Percentiles rank a stretch among this genome's conserved stretches.
Evolutionary conservation across 2,113 vertebrate genomes (phyloP).

Genomic region (Psittacara wagleri): DNA sequence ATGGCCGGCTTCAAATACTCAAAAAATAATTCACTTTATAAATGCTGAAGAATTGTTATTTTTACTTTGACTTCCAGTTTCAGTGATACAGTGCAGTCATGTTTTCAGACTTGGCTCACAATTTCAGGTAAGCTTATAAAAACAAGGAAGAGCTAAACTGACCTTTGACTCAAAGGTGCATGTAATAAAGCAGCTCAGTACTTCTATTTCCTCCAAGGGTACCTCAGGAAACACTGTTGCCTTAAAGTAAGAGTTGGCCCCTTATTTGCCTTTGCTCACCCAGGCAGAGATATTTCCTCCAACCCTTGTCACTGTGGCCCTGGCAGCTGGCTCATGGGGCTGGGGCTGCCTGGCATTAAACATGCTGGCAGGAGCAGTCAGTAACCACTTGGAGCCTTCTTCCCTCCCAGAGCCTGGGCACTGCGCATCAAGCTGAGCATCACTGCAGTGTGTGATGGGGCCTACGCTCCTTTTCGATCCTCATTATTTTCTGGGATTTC

Average conservation of each 20-base stretch:
- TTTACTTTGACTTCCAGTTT: neutral
- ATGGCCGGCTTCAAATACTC: neutral
- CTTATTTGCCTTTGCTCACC: neutral
- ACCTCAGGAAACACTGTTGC: accelerated
- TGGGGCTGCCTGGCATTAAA: neutral
- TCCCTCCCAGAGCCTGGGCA: neutral
- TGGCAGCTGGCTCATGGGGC: neutral
- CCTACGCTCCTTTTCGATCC: too few relatives aligned
- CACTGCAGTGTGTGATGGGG: accelerated
- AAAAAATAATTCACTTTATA: neutral
- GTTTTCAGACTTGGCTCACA: neutral
- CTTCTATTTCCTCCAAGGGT: neutral
- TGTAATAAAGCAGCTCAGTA: neutral
- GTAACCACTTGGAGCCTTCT: neutral
- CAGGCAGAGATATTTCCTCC: neutral
- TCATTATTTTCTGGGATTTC: neutral
- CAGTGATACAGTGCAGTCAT: neutral
- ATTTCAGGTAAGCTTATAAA: neutral
- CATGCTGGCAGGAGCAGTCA: neutral
- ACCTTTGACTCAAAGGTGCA: neutral
- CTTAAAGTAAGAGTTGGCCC: neutral
- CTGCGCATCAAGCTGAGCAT: neutral
- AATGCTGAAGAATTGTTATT: neutral
- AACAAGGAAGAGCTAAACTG: neutral
- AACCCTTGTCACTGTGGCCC: neutral